Base-by-base conservation (phyloP, 2,797 vertebrate genomes). In the Gallirallus australis region DNA sequence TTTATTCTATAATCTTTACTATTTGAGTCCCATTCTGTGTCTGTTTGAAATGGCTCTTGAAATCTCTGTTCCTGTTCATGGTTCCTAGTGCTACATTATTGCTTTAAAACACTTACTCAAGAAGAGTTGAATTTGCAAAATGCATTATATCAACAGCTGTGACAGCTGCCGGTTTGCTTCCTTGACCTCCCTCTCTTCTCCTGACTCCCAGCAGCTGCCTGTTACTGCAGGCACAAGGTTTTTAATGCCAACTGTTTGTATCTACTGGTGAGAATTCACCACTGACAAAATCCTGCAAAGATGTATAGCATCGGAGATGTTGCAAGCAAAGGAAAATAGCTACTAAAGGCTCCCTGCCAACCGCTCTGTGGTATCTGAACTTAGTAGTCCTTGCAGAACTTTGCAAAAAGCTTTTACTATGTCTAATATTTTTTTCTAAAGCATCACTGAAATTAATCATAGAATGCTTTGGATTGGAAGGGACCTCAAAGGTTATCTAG, bases 341-440 rank as follows among this genome's bases (percentile, higher is more conserved):
- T 70, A 1, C n/a, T 70, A 24, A 91, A 78, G 23, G 35, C 50
- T 81, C 23, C 54, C n/a, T 52, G 10, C 5, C 23, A 12, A 4
- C 42, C 33, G 64, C 53, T 64, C 53, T 91, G 68, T 45, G 57
- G 33, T 9, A 3, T 50, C 40, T 69, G 59, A 88, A 65, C 7
- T 54, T 81, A 59, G 24, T 12, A 60, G 27, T 30, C 42, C 31
- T 90, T 88, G 72, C 84, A 88, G 83, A 79, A 86, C 83, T 96
- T 82, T 61, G 68, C 61, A 95, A 79, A 84, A 94, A 53, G 45
- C 37, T 94, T 53, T 57, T 54, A 42, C 28, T 83, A 86, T 48
- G 47, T 89, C 50, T 52, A 83, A 83, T 35, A 76, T 28, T 96
- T 94, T 92, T 86, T 92, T 28, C 82, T 79, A 84, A 93, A 78